Percentiles rank a stretch among this genome's conserved stretches.
These are phyloP conservation scores for Enhydra lutris DNA, from an alignment of 2,113 vertebrate genomes.

Conservation along the genomic window DNA sequence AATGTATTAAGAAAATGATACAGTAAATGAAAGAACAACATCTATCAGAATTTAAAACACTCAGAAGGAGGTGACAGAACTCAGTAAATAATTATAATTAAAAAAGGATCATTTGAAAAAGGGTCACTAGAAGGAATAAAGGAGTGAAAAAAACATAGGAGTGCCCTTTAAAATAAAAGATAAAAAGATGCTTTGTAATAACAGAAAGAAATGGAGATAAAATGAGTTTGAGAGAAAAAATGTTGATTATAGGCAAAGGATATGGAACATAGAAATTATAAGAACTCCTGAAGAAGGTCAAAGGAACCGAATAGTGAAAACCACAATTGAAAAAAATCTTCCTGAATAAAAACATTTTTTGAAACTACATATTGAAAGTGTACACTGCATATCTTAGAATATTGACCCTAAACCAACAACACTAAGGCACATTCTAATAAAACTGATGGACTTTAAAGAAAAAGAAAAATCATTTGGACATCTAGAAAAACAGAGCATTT, in stretches of 20 bases:
- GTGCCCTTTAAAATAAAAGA: neutral
- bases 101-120: neutral
- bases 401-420: neutral
- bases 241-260: neutral
- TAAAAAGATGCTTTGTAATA: neutral
- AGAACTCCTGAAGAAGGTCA: neutral
- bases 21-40: neutral
- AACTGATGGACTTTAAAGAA: neutral
- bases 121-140: neutral
- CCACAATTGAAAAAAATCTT: neutral
- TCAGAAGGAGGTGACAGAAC: neutral
- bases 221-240: neutral
- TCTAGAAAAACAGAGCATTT: neutral
- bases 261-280: neutral
- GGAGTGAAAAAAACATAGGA: neutral
- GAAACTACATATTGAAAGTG: neutral
- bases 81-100: neutral
- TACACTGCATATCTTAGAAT: neutral
- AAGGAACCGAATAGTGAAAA: neutral
- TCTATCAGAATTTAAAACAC: neutral
- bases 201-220: neutral
- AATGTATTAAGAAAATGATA: neutral
- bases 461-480: neutral
- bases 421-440: neutral
- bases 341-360: neutral